phyloP scores from a whole-genome alignment of 2,888 invertebrate species.

The Conops quadrifasciatus region DNA sequence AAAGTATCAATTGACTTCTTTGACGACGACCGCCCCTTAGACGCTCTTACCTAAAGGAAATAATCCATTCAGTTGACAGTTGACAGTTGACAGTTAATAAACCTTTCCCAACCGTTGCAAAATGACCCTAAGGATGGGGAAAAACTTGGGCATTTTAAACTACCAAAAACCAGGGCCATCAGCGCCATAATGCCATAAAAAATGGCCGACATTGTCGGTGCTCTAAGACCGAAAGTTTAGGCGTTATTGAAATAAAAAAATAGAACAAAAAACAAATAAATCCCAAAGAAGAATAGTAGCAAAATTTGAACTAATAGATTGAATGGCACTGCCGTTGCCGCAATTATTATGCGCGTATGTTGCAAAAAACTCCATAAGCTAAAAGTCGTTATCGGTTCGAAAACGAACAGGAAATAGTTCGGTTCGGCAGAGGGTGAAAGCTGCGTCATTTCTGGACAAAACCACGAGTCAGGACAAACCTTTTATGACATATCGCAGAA shows the following conservation, averaged over 20 bases:
- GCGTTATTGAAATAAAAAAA: neutral
- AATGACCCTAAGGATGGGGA: too few relatives aligned
- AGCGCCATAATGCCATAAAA: neutral
- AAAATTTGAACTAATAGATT: neutral
- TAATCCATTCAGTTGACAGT: too few relatives aligned
- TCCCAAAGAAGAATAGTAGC: neutral
- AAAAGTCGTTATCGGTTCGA: conserved; percentile 35
- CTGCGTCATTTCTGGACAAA: too few relatives aligned
- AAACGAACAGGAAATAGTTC: conserved; percentile 16
- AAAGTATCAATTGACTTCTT: too few relatives aligned
- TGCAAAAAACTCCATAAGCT: conserved; percentile 25
- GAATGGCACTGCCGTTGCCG: neutral
- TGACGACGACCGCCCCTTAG: too few relatives aligned
- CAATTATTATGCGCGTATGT: conserved; percentile 20
- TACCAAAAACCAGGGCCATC: neutral
- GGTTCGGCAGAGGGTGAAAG: neutral
- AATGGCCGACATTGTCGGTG: too few relatives aligned
- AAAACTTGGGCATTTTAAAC: neutral
- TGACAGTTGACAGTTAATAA: too few relatives aligned
- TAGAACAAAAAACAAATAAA: neutral
- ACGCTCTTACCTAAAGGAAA: too few relatives aligned
- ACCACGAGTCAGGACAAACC: too few relatives aligned
- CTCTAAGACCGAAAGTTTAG: too few relatives aligned
- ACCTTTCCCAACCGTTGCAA: too few relatives aligned
- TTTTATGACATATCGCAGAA: too few relatives aligned